phyloP scores from a whole-genome alignment of 2,797 vertebrate genomes.

The Pseudomugil tenellus region DNA sequence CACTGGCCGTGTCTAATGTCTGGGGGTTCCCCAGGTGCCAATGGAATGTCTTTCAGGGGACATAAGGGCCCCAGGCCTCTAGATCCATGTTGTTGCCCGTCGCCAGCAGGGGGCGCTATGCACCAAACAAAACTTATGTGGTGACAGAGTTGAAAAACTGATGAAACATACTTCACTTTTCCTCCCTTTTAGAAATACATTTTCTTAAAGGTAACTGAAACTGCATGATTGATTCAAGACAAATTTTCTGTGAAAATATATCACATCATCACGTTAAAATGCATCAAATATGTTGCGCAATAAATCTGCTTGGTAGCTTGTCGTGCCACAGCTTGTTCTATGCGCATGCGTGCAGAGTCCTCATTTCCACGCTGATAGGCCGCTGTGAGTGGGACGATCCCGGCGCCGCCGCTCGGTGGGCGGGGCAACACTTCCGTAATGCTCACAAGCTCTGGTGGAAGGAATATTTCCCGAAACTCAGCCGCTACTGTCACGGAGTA shows the following conservation, averaged over 20 bases:
- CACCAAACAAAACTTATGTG: constrained; percentile 50
- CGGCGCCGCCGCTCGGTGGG: constrained; percentile 68
- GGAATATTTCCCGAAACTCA: constrained; percentile 63
- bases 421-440: constrained; percentile 75
- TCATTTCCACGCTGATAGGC: constrained; percentile 61
- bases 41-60: constrained; percentile 28
- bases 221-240: too few relatives aligned
- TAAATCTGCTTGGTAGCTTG: background rate
- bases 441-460: constrained; percentile 75
- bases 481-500: constrained; percentile 53
- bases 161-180: background rate
- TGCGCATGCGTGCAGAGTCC: constrained; percentile 38
- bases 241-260: too few relatives aligned
- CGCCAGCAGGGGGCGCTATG: constrained; percentile 78
- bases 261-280: background rate
- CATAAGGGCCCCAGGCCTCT: constrained; percentile 65
- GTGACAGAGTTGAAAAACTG: constrained; percentile 7
- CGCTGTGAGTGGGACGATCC: constrained; percentile 72
- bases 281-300: background rate
- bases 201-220: accelerated
- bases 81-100: constrained; percentile 12
- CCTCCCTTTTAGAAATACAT: background rate
- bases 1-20: background rate
- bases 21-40: background rate
- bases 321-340: background rate